Percentiles rank a stretch among this genome's conserved stretches.
phyloP scores from a whole-genome alignment of 2,888 invertebrate species.

The Ditula angustiorana region DNA sequence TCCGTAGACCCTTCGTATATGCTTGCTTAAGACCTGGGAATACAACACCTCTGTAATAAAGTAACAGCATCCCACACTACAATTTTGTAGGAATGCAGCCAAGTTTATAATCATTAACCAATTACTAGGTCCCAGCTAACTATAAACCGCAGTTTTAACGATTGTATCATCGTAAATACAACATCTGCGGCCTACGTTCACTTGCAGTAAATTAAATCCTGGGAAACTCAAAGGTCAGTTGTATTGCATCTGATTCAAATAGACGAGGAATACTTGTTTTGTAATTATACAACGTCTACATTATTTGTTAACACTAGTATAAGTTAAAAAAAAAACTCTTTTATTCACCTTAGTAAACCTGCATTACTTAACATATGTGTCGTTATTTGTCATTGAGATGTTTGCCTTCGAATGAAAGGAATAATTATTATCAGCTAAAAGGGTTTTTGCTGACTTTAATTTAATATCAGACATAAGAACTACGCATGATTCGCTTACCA shows the following conservation, averaged over 20 bases:
- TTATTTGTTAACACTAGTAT: background rate
- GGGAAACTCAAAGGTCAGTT: conserved; percentile 15
- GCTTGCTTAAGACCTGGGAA: too few relatives aligned
- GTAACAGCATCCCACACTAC: too few relatives aligned
- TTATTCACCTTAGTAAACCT: background rate
- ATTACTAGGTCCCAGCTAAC: background rate
- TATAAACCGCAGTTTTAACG: background rate
- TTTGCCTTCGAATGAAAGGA: too few relatives aligned
- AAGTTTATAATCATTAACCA: background rate
- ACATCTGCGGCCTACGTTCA: background rate
- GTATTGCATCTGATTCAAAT: conserved; percentile 28
- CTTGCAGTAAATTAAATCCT: conserved; percentile 13
- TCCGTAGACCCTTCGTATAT: too few relatives aligned
- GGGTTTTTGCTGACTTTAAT: too few relatives aligned
- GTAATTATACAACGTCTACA: background rate
- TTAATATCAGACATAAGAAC: too few relatives aligned
- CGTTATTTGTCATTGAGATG: too few relatives aligned
- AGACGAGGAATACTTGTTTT: background rate
- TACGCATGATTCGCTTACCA: too few relatives aligned
- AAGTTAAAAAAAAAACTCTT: background rate
- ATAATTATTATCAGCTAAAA: too few relatives aligned
- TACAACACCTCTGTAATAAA: too few relatives aligned
- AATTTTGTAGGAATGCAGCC: background rate
- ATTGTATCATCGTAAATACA: conserved; percentile 18
- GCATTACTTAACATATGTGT: too few relatives aligned